Percentiles rank a stretch among this genome's conserved stretches.
Conservation (phyloP, 2,113 vertebrate genomes). For the Bufo gargarizans region DNA sequence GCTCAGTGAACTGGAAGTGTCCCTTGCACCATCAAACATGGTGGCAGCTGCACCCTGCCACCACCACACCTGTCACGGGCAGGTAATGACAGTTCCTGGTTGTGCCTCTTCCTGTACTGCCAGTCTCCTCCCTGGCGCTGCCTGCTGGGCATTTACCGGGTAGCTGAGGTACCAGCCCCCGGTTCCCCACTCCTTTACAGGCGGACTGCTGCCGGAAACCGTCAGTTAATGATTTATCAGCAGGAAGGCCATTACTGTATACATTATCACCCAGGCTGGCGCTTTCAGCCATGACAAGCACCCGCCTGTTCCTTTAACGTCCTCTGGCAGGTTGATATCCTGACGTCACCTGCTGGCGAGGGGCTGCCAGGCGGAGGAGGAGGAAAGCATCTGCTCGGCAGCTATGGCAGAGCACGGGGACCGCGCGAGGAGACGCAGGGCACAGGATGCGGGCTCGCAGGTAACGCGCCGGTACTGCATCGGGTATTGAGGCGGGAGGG, state of each 20-base stretch:
- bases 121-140: constrained; percentile 32
- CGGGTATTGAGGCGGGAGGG: not conserved
- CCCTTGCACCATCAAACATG: no score
- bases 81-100: no score
- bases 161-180: not conserved
- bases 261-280: not conserved
- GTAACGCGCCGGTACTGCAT: not conserved
- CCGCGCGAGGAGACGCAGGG: constrained; percentile 29
- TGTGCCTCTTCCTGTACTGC: constrained; percentile 28
- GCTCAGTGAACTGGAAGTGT: no score
- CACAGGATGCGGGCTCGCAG: constrained; percentile 26
- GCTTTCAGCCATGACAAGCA: not conserved
- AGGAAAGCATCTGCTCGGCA: constrained; percentile 45
- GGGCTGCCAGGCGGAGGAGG: constrained; percentile 37
- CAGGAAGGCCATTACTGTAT: not conserved
- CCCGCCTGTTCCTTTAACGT: constrained; percentile 40
- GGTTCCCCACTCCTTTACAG: no score
- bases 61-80: no score
- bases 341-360: constrained; percentile 52
- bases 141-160: not conserved
- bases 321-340: constrained; percentile 43
- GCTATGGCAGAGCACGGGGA: constrained; percentile 46
- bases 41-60: no score
- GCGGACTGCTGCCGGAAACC: not conserved
- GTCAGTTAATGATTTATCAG: not conserved